A percentile compares a stretch with the other conserved stretches of the same genome.
Evolutionary conservation across 2,113 vertebrate species (phyloP).

Genomic region (Etia nguti): DNA sequence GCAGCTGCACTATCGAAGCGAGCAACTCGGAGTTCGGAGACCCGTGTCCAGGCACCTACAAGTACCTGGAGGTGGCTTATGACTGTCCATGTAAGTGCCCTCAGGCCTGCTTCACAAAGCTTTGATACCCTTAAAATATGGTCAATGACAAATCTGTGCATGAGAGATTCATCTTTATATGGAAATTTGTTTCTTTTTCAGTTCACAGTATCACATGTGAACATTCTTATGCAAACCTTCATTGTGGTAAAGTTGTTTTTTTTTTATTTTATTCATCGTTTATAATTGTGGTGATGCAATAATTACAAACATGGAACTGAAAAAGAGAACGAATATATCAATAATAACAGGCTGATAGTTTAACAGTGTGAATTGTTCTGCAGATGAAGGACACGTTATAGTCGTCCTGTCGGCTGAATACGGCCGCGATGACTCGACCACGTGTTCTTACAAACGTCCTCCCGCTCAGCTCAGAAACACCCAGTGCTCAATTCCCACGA

Average conservation of each 20-base stretch:
- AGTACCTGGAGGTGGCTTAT: background rate
- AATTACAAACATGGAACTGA: background rate
- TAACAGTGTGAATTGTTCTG: background rate
- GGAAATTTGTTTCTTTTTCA: background rate
- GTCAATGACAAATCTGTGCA: background rate
- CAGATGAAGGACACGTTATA: background rate
- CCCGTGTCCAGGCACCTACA: background rate
- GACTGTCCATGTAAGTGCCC: background rate
- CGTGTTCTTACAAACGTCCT: background rate
- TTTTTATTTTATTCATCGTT: background rate
- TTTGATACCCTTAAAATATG: background rate
- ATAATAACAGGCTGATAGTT: background rate
- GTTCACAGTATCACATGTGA: background rate
- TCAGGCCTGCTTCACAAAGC: background rate
- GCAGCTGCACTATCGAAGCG: background rate
- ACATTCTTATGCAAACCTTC: background rate
- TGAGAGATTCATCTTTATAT: background rate
- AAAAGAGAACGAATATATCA: background rate
- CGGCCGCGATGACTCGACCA: background rate
- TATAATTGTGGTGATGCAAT: background rate
- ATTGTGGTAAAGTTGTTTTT: background rate
- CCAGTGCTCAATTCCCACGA: background rate
- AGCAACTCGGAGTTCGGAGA: background rate
- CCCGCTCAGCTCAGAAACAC: background rate
- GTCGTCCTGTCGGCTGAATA: background rate